These are phyloP conservation scores for Falco cherrug DNA, from an alignment of 2,797 vertebrate species.

Conservation along the genomic window DNA sequence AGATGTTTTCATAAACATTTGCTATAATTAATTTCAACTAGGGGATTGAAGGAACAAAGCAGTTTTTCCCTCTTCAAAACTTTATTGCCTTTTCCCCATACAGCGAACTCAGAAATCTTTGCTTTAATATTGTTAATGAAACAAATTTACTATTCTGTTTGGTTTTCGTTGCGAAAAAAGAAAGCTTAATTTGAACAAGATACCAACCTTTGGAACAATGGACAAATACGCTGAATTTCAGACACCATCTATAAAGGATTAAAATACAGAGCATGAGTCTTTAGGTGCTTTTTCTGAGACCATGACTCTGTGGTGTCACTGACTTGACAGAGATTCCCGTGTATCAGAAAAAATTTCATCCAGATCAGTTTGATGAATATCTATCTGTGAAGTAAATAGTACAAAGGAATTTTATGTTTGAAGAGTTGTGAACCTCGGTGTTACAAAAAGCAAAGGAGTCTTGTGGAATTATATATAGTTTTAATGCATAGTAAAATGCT, in stretches of 20 bases:
- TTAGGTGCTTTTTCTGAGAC: conserved; percentile 29
- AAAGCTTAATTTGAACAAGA: conserved; percentile 53
- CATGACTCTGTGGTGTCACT: not conserved
- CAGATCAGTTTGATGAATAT: not conserved
- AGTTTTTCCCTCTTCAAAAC: conserved; percentile 80
- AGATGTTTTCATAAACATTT: conserved; percentile 88
- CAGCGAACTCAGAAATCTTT: conserved; percentile 74
- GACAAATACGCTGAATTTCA: not conserved
- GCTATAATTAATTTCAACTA: conserved; percentile 85
- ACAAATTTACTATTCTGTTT: conserved; percentile 72
- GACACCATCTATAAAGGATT: not conserved
- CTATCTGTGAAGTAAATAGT: conserved; percentile 17
- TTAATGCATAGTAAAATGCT: conserved; percentile 67
- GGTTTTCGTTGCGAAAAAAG: conserved; percentile 65
- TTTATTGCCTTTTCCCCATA: conserved; percentile 78
- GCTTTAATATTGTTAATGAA: conserved; percentile 76
- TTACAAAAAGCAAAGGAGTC: conserved; percentile 59
- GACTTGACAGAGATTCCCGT: not conserved
- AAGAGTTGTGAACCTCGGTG: conserved; percentile 48
- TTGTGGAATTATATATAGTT: conserved; percentile 66
- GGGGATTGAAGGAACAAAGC: conserved; percentile 82
- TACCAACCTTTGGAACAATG: not conserved
- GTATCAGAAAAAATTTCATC: conserved; percentile 21
- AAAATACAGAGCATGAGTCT: not conserved
- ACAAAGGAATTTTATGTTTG: conserved; percentile 40